Conservation (phyloP, 2,113 vertebrate genomes). For the Rhipidura dahli region DNA sequence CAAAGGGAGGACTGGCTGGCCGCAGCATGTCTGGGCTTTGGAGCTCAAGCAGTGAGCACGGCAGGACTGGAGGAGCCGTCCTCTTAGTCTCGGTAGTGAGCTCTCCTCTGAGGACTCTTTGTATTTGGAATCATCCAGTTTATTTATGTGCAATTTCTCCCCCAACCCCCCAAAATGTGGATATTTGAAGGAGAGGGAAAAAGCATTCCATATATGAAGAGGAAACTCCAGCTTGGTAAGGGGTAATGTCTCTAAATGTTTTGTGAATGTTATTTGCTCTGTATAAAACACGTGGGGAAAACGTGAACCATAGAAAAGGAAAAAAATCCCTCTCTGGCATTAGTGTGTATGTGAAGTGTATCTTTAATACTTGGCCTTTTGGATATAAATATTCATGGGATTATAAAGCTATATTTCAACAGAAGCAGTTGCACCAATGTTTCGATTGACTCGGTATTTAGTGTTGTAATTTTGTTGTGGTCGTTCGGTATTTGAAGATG, state of each 20-base stretch:
- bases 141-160: constrained; percentile 95
- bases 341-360: constrained; percentile 85
- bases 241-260: constrained; percentile 75
- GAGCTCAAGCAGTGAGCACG: constrained; percentile 93
- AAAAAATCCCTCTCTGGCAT: constrained; percentile 67
- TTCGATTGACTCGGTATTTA: constrained; percentile 73
- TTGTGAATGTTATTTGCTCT: constrained; percentile 76
- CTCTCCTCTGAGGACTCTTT: constrained; percentile 70
- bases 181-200: constrained; percentile 82
- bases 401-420: constrained; percentile 78
- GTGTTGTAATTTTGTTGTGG: constrained; percentile 77
- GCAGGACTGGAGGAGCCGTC: constrained; percentile 58
- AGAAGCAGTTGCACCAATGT: constrained; percentile 73
- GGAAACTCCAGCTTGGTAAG: constrained; percentile 84
- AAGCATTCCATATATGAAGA: constrained; percentile 90
- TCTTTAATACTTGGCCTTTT: constrained; percentile 77
- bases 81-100: constrained; percentile 48
- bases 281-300: constrained; percentile 71
- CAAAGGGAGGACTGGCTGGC: constrained; percentile 98
- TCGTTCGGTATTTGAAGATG: constrained; percentile 74
- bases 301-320: background rate
- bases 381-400: constrained; percentile 81
- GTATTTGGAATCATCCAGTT: constrained; percentile 80
- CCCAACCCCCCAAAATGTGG: constrained; percentile 72
- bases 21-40: constrained; percentile 98